A percentile compares a stretch with the other conserved stretches of the same genome.
Conservation (phyloP, 2,888 invertebrate genomes). For the Linnaemya vulpina region DNA sequence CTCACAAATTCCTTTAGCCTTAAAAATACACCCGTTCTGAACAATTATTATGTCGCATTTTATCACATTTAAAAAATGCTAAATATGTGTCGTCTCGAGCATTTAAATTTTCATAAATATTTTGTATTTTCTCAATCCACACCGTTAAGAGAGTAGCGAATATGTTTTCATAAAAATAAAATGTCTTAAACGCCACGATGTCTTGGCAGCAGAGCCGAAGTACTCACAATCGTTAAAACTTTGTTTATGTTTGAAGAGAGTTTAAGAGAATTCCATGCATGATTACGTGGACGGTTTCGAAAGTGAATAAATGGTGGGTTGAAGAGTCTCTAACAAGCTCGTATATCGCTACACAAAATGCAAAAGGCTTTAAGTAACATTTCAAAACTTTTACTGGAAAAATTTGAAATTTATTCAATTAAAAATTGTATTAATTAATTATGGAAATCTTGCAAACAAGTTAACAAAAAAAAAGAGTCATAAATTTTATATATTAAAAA, state of each 20-base stretch:
- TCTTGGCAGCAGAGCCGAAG: not conserved
- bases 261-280: not conserved
- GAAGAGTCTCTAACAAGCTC: too few species aligned
- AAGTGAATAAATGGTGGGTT: not conserved
- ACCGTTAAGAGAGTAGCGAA: conserved; percentile 26
- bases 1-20: too few species aligned
- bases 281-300: not conserved
- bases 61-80: conserved; percentile 45
- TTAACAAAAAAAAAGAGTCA: too few species aligned
- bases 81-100: conserved; percentile 4
- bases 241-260: conserved; percentile 17
- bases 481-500: too few species aligned
- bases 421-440: too few species aligned
- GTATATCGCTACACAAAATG: too few species aligned
- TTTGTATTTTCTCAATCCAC: conserved; percentile 4
- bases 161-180: not conserved
- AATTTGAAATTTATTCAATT: too few species aligned
- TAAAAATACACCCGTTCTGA: too few species aligned
- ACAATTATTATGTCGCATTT: too few species aligned
- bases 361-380: too few species aligned
- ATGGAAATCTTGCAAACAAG: too few species aligned
- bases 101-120: not conserved
- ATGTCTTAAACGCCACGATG: not conserved
- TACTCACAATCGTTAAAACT: conserved; percentile 3
- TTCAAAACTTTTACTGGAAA: too few species aligned